Conservation (phyloP, 2,797 vertebrate genomes). For the Pachyuromys duprasi region DNA sequence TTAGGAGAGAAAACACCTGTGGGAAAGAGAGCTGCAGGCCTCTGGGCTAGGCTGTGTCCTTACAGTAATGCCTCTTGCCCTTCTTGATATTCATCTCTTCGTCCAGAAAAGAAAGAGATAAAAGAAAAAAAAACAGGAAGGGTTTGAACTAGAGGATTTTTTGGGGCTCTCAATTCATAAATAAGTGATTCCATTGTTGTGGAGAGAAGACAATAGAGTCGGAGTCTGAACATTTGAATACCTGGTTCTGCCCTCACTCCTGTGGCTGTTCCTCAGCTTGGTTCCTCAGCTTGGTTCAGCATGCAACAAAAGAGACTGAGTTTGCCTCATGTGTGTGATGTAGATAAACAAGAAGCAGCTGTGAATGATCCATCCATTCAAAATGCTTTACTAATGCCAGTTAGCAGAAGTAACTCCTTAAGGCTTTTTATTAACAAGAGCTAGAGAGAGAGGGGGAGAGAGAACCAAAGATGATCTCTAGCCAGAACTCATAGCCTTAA, state of each 20-base stretch:
- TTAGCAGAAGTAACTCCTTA: background rate
- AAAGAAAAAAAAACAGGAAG: background rate
- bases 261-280: background rate
- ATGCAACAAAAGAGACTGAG: background rate
- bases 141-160: constrained; percentile 48
- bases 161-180: background rate
- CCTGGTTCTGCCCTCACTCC: background rate
- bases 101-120: no score
- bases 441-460: background rate
- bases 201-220: background rate
- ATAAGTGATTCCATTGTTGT: background rate
- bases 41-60: background rate
- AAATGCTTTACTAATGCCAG: background rate
- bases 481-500: background rate
- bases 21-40: background rate
- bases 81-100: background rate
- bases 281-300: background rate
- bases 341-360: background rate
- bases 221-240: background rate
- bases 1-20: background rate
- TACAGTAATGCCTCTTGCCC: background rate
- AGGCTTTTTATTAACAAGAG: background rate
- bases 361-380: background rate
- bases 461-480: background rate
- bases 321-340: background rate